These are phyloP conservation scores for Ophion slaviceki DNA, from an alignment of 2,888 invertebrate genomes.

Conservation along the genomic window DNA sequence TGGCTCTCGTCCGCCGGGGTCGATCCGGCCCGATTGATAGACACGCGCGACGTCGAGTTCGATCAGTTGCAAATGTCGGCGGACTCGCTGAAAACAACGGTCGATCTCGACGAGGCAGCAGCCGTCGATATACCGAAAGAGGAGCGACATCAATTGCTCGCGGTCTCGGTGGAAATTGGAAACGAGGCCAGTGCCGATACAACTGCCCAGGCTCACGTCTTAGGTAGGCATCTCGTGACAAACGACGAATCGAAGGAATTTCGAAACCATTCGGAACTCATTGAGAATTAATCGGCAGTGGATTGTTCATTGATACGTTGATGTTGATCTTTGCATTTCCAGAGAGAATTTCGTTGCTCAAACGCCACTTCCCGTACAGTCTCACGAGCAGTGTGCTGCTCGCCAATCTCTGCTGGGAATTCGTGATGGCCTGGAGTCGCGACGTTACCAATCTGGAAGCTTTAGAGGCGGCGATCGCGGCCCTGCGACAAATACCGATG, in stretches of 20 bases:
- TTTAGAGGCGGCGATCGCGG: constrained; percentile 89
- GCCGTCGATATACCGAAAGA: constrained; percentile 71
- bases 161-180: constrained; percentile 74
- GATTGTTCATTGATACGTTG: background rate
- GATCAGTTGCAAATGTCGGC: constrained; percentile 72
- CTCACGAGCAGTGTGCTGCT: constrained; percentile 91
- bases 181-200: constrained; percentile 73
- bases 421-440: constrained; percentile 94
- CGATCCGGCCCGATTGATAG: constrained; percentile 85
- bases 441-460: constrained; percentile 87
- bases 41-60: constrained; percentile 80
- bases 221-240: constrained; percentile 70
- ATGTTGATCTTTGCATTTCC: constrained; percentile 58
- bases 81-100: constrained; percentile 70
- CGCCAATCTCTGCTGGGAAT: constrained; percentile 96
- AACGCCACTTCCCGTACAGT: constrained; percentile 94
- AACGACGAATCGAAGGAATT: background rate
- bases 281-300: background rate
- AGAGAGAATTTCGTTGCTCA: constrained; percentile 84
- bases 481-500: constrained; percentile 88
- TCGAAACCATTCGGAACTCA: background rate
- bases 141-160: constrained; percentile 65
- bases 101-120: constrained; percentile 73
- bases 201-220: constrained; percentile 72
- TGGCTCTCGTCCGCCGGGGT: constrained; percentile 92